Base-by-base conservation (phyloP, 2,113 vertebrate species). In the Petrocephalus zakoni region DNA sequence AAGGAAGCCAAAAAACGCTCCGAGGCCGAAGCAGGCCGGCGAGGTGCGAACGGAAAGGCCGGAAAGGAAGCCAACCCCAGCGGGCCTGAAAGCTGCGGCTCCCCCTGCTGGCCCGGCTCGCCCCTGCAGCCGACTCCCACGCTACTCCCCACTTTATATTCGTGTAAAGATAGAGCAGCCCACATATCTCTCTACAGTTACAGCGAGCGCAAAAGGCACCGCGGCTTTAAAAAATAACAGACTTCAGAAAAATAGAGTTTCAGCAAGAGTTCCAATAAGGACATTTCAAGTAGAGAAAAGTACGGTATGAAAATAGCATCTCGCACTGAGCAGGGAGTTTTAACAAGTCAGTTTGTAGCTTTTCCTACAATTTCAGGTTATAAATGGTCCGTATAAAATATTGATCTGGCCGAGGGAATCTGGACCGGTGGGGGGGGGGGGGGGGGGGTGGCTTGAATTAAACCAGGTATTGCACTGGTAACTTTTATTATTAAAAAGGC, bases 381-480 rank as follows among this genome's bases (percentile, higher is more conserved):
- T 6, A 21, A 7, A 85, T 22, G 51, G 47, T 78, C 64, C n/a
- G 11, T 64, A 25, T 64, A 64, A 78, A 78, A 37, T 64, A 46
- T 78, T 91, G 90, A 96, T 95, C 97, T 93, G 94, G 94, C 78
- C 25, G 72, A 94, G 94, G 96, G 93, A 94, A 95, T 91, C 93
- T 95, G 95, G 93, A 94, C 92, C 93, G 93, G 96, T 1, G 49
- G 97, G 95, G 96, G 96, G 97, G 94, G 93, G 96, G 94, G 93
- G 96, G 4, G 49, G 97, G 95, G 96, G 96, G 97, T 94, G 94
- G 95, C 96, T 97, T 96, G 97, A 96, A 97, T 97, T 97, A 97
- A 97, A 97, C 97, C 97, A 99, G 97, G 97, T 99, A 99, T 99
- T 99, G 98, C 97, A 99, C 97, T 97, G 96, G 97, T 97, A 97